Percentiles rank a stretch among this genome's conserved stretches.
Conservation (phyloP, 2,797 vertebrate genomes). For the Numenius phaeopus region DNA sequence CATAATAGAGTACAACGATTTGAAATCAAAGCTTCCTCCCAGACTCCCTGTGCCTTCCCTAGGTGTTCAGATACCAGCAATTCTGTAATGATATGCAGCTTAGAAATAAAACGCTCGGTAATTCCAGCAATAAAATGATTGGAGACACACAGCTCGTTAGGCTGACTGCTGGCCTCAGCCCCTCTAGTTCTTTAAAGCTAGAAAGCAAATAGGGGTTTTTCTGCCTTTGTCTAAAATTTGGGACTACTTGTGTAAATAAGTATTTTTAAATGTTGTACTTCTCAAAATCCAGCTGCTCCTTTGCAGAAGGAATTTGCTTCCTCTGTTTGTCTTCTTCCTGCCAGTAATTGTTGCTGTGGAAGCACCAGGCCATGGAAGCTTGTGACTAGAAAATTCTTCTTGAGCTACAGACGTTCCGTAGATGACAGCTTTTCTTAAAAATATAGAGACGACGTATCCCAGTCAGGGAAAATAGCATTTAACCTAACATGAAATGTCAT, state of each 20-base stretch:
- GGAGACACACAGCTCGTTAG: not conserved
- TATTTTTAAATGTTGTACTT: not conserved
- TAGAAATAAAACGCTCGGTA: not conserved
- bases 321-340: not conserved
- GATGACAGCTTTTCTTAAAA: not conserved
- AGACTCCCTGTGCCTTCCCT: not conserved
- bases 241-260: not conserved
- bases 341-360: constrained; percentile 8
- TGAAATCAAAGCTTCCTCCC: not conserved
- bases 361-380: not conserved
- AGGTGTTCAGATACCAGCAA: not conserved
- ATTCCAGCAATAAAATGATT: constrained; percentile 36
- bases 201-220: constrained; percentile 4
- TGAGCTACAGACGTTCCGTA: not conserved
- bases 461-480: not conserved
- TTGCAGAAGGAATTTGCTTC: constrained; percentile 1
- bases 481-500: not conserved
- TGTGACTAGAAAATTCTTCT: not conserved
- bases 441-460: not conserved
- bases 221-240: not conserved
- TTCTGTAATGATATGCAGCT: not conserved
- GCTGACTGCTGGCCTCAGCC: not conserved
- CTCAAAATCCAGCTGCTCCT: not conserved
- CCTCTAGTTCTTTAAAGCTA: not conserved
- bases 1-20: not conserved